A percentile compares a stretch with the other conserved stretches of the same genome.
These are phyloP conservation scores for Bilobella aurantiaca DNA, from an alignment of 1,140 invertebrate species.

Conservation along the genomic window DNA sequence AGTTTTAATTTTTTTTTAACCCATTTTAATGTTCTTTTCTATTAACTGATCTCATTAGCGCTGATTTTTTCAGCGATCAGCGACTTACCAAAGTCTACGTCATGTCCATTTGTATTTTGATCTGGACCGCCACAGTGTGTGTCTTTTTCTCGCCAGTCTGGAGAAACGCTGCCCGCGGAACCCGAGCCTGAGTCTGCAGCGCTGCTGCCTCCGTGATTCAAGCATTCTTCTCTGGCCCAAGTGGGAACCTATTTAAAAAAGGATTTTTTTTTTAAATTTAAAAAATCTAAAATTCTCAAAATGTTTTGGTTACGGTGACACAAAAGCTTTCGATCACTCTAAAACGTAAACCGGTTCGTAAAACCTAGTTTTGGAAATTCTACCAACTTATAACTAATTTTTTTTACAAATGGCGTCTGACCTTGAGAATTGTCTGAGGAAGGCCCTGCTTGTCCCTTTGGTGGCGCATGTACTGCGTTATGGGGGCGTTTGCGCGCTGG, in stretches of 20 bases:
- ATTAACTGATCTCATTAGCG: not conserved
- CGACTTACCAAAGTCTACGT: constrained; percentile 56
- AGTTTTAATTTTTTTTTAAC: too few relatives aligned
- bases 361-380: too few relatives aligned
- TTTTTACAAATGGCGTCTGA: constrained; percentile 35
- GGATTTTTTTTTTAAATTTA: not conserved
- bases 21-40: too few relatives aligned
- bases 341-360: too few relatives aligned
- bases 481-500: constrained; percentile 61
- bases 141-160: constrained; percentile 52
- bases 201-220: constrained; percentile 36
- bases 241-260: constrained; percentile 54
- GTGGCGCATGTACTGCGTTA: constrained; percentile 73
- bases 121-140: constrained; percentile 69
- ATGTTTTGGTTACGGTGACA: too few relatives aligned
- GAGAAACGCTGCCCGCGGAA: constrained; percentile 48
- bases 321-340: too few relatives aligned
- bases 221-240: constrained; percentile 57
- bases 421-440: constrained; percentile 74
- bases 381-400: not conserved
- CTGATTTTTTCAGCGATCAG: not conserved
- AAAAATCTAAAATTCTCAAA: too few relatives aligned
- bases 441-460: constrained; percentile 79
- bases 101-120: constrained; percentile 66
- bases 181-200: constrained; percentile 20